phyloP scores from a whole-genome alignment of 2,888 invertebrate genomes.

The Drosophila prostipennis region DNA sequence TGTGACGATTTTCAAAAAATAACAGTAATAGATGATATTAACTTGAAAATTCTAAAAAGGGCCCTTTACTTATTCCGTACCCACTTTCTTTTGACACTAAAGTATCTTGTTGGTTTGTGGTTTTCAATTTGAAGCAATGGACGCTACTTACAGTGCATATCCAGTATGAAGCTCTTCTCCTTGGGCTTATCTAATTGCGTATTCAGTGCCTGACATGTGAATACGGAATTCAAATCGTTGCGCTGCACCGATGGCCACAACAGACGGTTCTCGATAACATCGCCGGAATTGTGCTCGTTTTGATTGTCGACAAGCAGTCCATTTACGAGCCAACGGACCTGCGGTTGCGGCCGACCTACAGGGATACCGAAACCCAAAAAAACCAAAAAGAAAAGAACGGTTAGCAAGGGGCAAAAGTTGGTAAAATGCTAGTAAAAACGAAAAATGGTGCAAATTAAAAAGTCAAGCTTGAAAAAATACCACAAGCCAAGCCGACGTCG shows the following conservation, averaged over 20 bases:
- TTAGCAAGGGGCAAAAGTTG: conserved; percentile 6
- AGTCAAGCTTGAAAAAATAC: conserved; percentile 65
- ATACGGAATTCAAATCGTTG: conserved; percentile 92
- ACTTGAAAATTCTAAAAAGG: no score
- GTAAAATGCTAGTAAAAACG: conserved; percentile 18
- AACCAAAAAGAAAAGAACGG: background rate
- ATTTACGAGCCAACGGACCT: conserved; percentile 93
- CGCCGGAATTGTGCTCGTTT: conserved; percentile 93
- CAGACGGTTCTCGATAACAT: conserved; percentile 93
- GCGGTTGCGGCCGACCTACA: conserved; percentile 91
- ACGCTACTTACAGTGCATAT: conserved; percentile 91
- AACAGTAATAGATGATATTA: no score
- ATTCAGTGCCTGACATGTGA: conserved; percentile 95
- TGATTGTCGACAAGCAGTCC: conserved; percentile 92
- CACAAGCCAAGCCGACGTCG: conserved; percentile 33
- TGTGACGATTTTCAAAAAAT: no score
- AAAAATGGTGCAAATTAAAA: conserved; percentile 73
- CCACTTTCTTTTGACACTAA: no score
- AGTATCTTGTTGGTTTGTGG: background rate
- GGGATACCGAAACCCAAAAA: conserved; percentile 19
- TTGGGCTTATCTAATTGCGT: conserved; percentile 92
- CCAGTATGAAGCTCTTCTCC: conserved; percentile 90
- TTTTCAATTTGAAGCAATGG: background rate
- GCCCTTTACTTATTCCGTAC: no score
- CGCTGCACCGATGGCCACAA: conserved; percentile 90